Evolutionary conservation across 92 coral and sea anemone species (phyloP).

Genomic region (Actinernus sp.): DNA sequence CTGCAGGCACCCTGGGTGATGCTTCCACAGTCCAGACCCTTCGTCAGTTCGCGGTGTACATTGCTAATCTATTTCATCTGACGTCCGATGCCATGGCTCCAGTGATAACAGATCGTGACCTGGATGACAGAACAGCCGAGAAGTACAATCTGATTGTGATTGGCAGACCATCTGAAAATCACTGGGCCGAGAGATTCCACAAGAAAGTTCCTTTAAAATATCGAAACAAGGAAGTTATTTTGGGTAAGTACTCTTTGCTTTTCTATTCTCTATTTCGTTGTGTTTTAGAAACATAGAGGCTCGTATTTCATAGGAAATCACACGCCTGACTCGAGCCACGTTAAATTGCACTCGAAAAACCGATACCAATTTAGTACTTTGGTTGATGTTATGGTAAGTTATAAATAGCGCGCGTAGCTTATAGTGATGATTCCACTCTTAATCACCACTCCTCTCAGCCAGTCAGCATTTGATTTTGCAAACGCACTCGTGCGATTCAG

Average conservation of each 20-base stretch:
- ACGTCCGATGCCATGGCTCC: slow-evolving; percentile 89
- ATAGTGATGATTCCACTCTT: too few species aligned
- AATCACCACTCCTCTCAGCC: too few species aligned
- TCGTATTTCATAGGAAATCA: neutral
- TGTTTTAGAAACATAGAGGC: neutral
- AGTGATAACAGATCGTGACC: slow-evolving; percentile 67
- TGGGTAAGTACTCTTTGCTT: slow-evolving; percentile 65
- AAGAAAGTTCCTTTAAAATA: slow-evolving; percentile 61
- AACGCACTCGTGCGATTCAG: too few species aligned
- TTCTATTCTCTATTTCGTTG: too few species aligned
- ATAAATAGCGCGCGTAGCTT: too few species aligned
- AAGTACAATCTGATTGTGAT: slow-evolving; percentile 84
- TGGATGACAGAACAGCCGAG: slow-evolving; percentile 69
- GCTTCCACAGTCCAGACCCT: slow-evolving; percentile 18
- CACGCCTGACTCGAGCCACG: neutral
- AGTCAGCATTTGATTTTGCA: too few species aligned
- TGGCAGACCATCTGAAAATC: slow-evolving; percentile 77
- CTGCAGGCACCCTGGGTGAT: slow-evolving; percentile 54
- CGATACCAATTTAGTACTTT: neutral
- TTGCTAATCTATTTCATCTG: slow-evolving; percentile 87
- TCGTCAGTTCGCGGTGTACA: slow-evolving; percentile 86
- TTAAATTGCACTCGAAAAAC: neutral
- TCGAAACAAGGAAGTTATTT: slow-evolving; percentile 38
- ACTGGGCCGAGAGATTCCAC: slow-evolving; percentile 73
- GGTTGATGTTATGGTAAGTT: too few species aligned